phyloP scores from a whole-genome alignment of 2,888 invertebrate genomes.

The Caenorhabditis sulstoni region DNA sequence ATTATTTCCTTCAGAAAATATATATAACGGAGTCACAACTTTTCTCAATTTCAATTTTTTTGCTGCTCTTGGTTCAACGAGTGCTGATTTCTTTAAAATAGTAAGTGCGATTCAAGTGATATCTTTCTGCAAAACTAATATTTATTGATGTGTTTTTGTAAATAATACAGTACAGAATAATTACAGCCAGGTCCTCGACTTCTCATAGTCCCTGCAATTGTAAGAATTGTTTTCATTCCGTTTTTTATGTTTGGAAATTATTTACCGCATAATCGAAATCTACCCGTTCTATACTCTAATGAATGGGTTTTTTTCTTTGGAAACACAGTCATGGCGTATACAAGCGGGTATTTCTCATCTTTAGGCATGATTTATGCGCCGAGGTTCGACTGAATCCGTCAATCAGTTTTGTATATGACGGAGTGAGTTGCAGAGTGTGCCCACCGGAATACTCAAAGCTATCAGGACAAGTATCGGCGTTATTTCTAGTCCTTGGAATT shows the following conservation, averaged over 20 bases:
- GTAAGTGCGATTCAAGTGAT: constrained; percentile 80
- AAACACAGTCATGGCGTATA: constrained; percentile 87
- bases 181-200: constrained; percentile 88
- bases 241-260: constrained; percentile 94
- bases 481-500: constrained; percentile 61
- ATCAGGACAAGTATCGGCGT: constrained; percentile 63
- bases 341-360: constrained; percentile 94
- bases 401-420: not conserved
- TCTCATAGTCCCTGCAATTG: constrained; percentile 86
- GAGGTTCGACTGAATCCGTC: constrained; percentile 81
- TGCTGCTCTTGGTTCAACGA: constrained; percentile 93
- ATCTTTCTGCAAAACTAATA: too few species aligned
- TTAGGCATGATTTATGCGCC: constrained; percentile 94
- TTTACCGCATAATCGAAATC: constrained; percentile 84
- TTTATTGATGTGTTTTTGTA: too few species aligned
- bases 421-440: constrained; percentile 63
- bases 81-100: constrained; percentile 88
- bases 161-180: not conserved
- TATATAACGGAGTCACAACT: constrained; percentile 86
- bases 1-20: constrained; percentile 49
- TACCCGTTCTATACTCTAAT: constrained; percentile 87
- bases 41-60: constrained; percentile 94
- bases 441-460: constrained; percentile 62
- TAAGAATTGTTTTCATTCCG: constrained; percentile 89
- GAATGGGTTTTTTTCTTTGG: constrained; percentile 83